Evolutionary conservation across 2,113 vertebrate genomes (phyloP).

Genomic region (Rhinolophus ferrumequinum): DNA sequence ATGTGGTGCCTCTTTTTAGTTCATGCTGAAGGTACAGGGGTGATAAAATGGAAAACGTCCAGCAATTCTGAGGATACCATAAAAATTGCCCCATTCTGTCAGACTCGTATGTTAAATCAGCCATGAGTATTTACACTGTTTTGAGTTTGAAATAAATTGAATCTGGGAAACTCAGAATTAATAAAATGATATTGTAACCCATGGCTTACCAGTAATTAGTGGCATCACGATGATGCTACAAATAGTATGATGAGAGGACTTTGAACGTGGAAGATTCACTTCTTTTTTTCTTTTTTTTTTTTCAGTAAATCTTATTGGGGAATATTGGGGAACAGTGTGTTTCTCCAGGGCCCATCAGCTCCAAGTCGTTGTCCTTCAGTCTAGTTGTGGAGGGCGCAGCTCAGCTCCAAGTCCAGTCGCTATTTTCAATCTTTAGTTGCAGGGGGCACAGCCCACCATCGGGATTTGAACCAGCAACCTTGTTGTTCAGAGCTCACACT

Average conservation of each 20-base stretch:
- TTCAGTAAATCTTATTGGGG: too few relatives aligned
- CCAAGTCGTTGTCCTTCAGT: too few relatives aligned
- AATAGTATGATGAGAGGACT: background rate
- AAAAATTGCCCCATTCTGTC: background rate
- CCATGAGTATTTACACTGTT: background rate
- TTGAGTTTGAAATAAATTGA: constrained; percentile 44
- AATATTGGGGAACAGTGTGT: too few relatives aligned
- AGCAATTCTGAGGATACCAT: constrained; percentile 25
- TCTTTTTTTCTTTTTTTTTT: background rate
- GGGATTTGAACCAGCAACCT: too few relatives aligned
- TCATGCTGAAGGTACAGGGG: background rate
- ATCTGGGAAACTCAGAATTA: background rate
- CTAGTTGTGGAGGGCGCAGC: too few relatives aligned
- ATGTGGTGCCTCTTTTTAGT: background rate
- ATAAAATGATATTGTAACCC: constrained; percentile 13
- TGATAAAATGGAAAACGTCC: constrained; percentile 32
- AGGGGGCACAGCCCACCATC: too few relatives aligned
- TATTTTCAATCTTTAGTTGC: too few relatives aligned
- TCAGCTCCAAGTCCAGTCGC: too few relatives aligned
- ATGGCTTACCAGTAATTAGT: background rate
- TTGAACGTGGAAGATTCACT: constrained; percentile 18
- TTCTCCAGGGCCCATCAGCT: too few relatives aligned
- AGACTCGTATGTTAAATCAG: background rate
- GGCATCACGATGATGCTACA: background rate
- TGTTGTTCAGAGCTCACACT: too few relatives aligned